These are phyloP conservation scores for Rhagophthalmus giganteus DNA, from an alignment of 2,888 invertebrate genomes.

Conservation along the genomic window DNA sequence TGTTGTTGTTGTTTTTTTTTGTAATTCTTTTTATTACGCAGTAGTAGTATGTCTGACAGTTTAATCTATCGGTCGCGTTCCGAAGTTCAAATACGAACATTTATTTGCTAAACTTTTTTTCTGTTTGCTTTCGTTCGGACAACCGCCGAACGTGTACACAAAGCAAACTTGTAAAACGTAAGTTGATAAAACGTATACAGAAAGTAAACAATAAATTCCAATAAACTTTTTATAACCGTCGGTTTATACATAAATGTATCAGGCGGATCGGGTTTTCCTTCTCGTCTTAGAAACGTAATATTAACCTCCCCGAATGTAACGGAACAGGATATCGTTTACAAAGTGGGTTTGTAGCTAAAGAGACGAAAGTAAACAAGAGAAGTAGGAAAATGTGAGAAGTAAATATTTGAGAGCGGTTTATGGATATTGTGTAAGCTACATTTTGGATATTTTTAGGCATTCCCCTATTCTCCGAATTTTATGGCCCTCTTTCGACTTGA, in stretches of 20 bases:
- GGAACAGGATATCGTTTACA: slow-evolving; percentile 38
- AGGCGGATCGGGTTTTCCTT: slow-evolving; percentile 17
- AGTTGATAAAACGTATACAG: slow-evolving; percentile 20
- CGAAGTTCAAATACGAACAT: too few species aligned
- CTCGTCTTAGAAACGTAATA: slow-evolving; percentile 19
- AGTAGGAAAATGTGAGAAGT: slow-evolving; percentile 39
- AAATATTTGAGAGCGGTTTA: slow-evolving; percentile 37
- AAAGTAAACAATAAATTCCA: slow-evolving; percentile 37
- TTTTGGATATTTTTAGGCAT: too few species aligned
- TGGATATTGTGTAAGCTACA: slow-evolving; percentile 32
- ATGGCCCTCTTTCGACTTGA: neutral
- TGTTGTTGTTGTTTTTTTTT: neutral
- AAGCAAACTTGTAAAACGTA: slow-evolving; percentile 5
- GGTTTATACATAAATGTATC: slow-evolving; percentile 26
- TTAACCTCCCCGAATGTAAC: slow-evolving; percentile 34
- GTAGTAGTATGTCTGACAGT: too few species aligned
- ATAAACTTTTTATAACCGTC: slow-evolving; percentile 31
- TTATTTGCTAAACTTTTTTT: too few species aligned
- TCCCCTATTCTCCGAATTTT: neutral
- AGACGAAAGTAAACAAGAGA: slow-evolving; percentile 40
- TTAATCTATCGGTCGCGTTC: too few species aligned
- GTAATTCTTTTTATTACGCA: neutral
- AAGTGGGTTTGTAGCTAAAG: slow-evolving; percentile 36
- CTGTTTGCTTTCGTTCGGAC: too few species aligned
- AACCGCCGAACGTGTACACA: slow-evolving; percentile 4